Conservation (phyloP, 2,888 invertebrate species). For the Macrostomum cliftonense region DNA sequence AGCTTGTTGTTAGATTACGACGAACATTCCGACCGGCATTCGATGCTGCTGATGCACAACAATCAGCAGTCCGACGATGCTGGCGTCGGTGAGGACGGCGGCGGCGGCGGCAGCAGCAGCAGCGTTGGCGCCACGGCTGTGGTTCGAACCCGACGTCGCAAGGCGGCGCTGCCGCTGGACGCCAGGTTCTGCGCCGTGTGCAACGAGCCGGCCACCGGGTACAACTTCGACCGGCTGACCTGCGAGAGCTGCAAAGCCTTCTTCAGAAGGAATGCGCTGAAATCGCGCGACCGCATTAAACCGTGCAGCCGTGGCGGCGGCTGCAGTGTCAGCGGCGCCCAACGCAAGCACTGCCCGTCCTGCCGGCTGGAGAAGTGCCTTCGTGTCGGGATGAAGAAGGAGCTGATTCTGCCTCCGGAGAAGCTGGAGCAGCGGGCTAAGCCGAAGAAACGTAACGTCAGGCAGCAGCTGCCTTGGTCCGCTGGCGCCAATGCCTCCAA, state of each 20-base stretch:
- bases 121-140: no score
- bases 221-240: background rate
- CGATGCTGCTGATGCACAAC: no score
- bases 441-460: background rate
- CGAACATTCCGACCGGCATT: no score
- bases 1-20: no score
- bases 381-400: conserved; percentile 10
- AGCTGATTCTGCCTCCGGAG: conserved; percentile 10
- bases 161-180: conserved; percentile 5
- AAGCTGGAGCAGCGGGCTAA: conserved; percentile 11
- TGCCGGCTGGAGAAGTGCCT: conserved; percentile 12
- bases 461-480: no score
- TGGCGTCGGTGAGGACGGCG: no score
- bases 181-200: background rate
- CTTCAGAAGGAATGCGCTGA: background rate
- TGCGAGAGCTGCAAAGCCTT: background rate
- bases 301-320: conserved; percentile 10
- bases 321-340: conserved; percentile 8
- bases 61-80: no score
- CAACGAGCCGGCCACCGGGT: background rate
- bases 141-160: conserved; percentile 5
- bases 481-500: no score
- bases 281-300: conserved; percentile 3
- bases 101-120: no score
- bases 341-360: conserved; percentile 11